Percentiles rank a stretch among this genome's conserved stretches.
Conservation (phyloP, 2,113 vertebrate genomes). For the Leucoraja erinaceus region DNA sequence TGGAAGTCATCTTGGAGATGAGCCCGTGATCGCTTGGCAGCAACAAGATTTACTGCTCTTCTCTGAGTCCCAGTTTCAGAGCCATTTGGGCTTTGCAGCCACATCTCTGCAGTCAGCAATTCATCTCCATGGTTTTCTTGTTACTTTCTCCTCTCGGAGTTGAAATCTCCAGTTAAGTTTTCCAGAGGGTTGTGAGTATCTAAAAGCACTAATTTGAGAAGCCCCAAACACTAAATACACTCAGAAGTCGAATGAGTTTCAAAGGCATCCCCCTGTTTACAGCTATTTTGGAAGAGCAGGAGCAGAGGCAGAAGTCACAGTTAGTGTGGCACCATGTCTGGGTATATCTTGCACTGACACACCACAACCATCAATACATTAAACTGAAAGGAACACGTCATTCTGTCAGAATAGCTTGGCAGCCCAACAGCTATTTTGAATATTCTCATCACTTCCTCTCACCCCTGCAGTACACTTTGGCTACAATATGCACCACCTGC, state of each 20-base stretch:
- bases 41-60: background rate
- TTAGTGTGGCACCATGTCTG: background rate
- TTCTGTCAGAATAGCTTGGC: background rate
- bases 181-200: background rate
- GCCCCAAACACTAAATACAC: background rate
- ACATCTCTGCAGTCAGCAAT: background rate
- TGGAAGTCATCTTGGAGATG: background rate
- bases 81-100: background rate
- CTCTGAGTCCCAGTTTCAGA: background rate
- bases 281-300: background rate
- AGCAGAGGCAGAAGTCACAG: background rate
- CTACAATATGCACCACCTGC: no score
- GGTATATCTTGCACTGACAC: background rate
- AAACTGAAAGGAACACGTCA: background rate
- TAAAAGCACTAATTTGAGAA: background rate
- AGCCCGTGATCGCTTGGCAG: background rate
- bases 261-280: background rate
- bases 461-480: no score
- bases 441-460: no score
- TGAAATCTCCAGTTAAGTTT: background rate
- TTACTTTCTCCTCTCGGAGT: background rate
- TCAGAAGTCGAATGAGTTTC: background rate
- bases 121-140: background rate
- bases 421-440: no score
- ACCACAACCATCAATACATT: background rate